A percentile compares a stretch with the other conserved stretches of the same genome.
Conservation (phyloP, 2,113 vertebrate species). For the Centrocercus urophasianus region DNA sequence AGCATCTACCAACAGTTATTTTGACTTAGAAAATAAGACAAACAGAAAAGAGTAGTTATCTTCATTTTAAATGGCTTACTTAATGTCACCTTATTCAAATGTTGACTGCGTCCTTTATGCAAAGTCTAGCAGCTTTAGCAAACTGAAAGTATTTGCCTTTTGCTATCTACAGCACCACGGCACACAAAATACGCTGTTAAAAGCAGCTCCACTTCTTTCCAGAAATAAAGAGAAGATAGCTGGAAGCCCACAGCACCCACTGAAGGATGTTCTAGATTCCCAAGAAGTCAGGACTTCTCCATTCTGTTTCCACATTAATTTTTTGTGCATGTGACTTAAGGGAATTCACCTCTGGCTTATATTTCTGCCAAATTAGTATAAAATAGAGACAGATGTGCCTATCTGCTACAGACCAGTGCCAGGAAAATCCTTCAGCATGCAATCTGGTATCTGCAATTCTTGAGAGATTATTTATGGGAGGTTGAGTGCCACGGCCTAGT, state of each 20-base stretch:
- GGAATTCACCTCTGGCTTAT: background rate
- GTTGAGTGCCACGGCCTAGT: background rate
- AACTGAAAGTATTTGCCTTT: background rate
- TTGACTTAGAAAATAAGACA: background rate
- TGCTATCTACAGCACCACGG: background rate
- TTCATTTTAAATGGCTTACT: background rate
- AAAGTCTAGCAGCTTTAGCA: background rate
- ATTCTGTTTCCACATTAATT: background rate
- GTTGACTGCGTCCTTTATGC: background rate
- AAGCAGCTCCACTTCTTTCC: background rate
- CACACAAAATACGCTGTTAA: background rate
- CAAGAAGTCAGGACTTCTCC: background rate
- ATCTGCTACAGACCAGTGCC: background rate
- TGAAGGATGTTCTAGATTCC: background rate
- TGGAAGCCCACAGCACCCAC: background rate
- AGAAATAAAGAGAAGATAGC: background rate
- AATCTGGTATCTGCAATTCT: background rate
- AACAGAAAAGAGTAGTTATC: background rate
- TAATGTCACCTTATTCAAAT: background rate
- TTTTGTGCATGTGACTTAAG: background rate
- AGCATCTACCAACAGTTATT: background rate
- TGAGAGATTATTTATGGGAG: background rate
- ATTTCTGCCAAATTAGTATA: background rate
- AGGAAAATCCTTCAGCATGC: background rate
- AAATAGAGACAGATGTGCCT: background rate